A percentile compares a stretch with the other conserved stretches of the same genome.
Conservation (phyloP, 2,888 invertebrate genomes). For the Lottia scabra region DNA sequence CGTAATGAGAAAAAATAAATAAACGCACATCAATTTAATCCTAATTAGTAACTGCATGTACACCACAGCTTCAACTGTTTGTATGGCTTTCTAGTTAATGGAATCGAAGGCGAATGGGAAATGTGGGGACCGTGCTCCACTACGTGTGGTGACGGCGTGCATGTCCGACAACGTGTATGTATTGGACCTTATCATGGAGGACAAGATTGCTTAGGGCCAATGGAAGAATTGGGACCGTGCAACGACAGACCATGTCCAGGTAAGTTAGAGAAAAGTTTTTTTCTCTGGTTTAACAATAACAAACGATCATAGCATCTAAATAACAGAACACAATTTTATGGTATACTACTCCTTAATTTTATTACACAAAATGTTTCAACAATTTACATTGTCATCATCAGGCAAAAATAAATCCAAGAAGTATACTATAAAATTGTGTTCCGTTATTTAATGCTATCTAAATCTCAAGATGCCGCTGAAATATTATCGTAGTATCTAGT, state of each 20-base stretch:
- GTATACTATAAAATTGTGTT: too few species aligned
- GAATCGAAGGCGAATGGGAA: conserved; percentile 43
- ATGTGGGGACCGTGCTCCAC: conserved; percentile 48
- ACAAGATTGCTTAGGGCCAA: conserved; percentile 38
- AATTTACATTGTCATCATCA: too few species aligned
- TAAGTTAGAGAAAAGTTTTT: conserved; percentile 16
- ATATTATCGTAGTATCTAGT: neutral
- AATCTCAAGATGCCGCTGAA: too few species aligned
- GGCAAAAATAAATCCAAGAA: too few species aligned
- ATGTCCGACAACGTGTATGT: conserved; percentile 45
- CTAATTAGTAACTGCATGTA: neutral
- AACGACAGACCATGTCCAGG: conserved; percentile 49
- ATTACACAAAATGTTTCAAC: too few species aligned
- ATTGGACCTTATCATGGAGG: conserved; percentile 43
- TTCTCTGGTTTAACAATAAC: too few species aligned
- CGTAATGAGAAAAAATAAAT: too few species aligned
- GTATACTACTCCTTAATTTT: too few species aligned
- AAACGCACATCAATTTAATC: too few species aligned
- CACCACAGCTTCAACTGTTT: neutral
- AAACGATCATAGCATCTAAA: too few species aligned
- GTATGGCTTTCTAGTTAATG: neutral
- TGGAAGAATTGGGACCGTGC: conserved; percentile 37
- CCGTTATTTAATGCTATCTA: too few species aligned
- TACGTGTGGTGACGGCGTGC: conserved; percentile 51
- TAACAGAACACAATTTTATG: too few species aligned